phyloP scores from a whole-genome alignment of 2,797 vertebrate species.

The Clangula hyemalis region DNA sequence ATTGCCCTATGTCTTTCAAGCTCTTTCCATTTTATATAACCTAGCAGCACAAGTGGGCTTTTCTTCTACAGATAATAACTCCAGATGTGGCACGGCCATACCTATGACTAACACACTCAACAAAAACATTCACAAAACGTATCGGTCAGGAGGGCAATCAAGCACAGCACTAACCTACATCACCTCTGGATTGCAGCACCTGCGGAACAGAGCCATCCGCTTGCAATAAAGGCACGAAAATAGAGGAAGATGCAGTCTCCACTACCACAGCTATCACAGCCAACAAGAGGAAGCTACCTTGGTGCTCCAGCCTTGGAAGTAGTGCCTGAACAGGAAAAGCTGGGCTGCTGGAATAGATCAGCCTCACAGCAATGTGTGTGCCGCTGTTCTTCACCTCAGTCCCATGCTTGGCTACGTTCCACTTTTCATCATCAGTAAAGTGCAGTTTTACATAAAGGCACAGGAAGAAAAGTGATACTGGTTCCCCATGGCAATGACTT shows the following conservation, averaged over 20 bases:
- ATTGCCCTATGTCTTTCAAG: background rate
- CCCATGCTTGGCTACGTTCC: background rate
- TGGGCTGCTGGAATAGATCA: background rate
- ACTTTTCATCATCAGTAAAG: background rate
- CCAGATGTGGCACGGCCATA: conserved; percentile 41
- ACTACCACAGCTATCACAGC: background rate
- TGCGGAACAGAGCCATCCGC: background rate
- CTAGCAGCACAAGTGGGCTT: conserved; percentile 47
- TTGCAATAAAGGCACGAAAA: background rate
- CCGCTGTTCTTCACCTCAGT: background rate
- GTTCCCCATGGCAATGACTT: background rate
- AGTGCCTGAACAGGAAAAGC: background rate
- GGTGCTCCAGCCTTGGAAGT: background rate
- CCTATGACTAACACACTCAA: conserved; percentile 51
- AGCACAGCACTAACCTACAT: conserved; percentile 15
- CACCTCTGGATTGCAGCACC: conserved; percentile 11
- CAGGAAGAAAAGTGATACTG: background rate
- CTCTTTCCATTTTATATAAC: conserved; percentile 31
- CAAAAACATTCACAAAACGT: conserved; percentile 53
- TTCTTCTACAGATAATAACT: conserved; percentile 38
- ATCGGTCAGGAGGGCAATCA: conserved; percentile 61
- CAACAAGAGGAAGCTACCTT: background rate
- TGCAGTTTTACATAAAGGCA: background rate
- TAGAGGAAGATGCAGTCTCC: background rate
- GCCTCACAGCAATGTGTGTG: background rate